Evolutionary conservation across 2,888 invertebrate genomes (phyloP), one percentile per base, ranked within the genome.

Genomic region (Lomographa bimaculata): DNA sequence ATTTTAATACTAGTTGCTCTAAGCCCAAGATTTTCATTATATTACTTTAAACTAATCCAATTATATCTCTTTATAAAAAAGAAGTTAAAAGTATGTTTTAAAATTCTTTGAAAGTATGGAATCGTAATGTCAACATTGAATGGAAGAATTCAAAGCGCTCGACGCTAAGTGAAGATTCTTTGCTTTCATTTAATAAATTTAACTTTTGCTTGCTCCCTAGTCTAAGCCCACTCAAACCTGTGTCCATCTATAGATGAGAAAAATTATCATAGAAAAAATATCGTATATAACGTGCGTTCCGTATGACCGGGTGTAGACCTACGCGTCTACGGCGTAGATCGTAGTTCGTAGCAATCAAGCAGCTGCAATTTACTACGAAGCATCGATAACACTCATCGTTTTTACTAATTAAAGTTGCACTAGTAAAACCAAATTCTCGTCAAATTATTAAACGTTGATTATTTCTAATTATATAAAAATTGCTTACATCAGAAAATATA

Each of bases 141-240:
- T 17, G 45, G 20, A 48, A 44, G 41, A 47, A 44, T 40, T 28
- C 20, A 30, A 42, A 39, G 42, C 53, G 28, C 29, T 44, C 36
- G 46, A 55, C 44, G 35, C 56, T 58, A 35, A 41, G 50, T 27
- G 52, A 44, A 51, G 38, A 54, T 7, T 50, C 50, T 54, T 54
- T 49, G 42, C 50, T 61, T 57, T 61, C 46, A 64, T 62, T 67
- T 61, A 57, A 61, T 54, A 62, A 61, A 66, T 58, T 53, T 61
- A 61, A 54, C 41, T 44, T 47, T 45, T 64, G 55, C 68, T 64
- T 64, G 58, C 46, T 14, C 33, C 45, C 50, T 53, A 56, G 38
- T 39, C n/a, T n/a, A n/a, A n/a, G n/a, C n/a, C n/a, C n/a, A n/a
- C n/a, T n/a, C n/a, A n/a, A n/a, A n/a, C n/a, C n/a, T n/a, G n/a